Percentiles rank a stretch among this genome's conserved stretches.
These are phyloP conservation scores for Amphiprion clarkii DNA, from an alignment of 2,797 vertebrate genomes.

Conservation along the genomic window DNA sequence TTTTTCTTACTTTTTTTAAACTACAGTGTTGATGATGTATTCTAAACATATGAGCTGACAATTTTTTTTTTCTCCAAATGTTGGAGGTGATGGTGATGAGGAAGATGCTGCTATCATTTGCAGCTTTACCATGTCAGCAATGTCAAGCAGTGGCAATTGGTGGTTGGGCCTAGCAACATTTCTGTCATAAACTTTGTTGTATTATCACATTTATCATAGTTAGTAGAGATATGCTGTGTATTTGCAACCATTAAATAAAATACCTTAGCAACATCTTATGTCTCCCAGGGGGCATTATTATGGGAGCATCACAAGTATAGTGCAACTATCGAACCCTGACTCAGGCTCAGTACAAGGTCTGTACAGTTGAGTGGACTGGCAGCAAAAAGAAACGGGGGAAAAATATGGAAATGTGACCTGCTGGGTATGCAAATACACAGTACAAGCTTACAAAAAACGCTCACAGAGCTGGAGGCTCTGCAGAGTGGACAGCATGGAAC, in stretches of 20 bases:
- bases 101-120: too few species aligned
- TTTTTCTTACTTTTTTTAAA: too few species aligned
- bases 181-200: too few species aligned
- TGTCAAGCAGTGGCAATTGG: too few species aligned
- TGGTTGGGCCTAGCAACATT: too few species aligned
- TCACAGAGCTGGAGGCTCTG: slow-evolving; percentile 31
- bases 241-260: slow-evolving; percentile 8
- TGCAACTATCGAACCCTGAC: background rate
- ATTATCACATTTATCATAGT: too few species aligned
- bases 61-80: too few species aligned
- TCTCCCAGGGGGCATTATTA: background rate
- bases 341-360: slow-evolving; percentile 35
- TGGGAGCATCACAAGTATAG: background rate
- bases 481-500: slow-evolving; percentile 41
- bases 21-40: too few species aligned
- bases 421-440: slow-evolving; percentile 76
- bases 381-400: slow-evolving; percentile 31
- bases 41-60: too few species aligned
- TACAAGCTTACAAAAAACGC: slow-evolving; percentile 27
- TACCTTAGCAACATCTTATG: slow-evolving; percentile 1
- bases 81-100: too few species aligned
- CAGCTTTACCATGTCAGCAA: too few species aligned
- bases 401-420: slow-evolving; percentile 80
- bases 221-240: too few species aligned
- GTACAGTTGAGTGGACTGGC: slow-evolving; percentile 32